Conservation (phyloP, 2,113 vertebrate genomes). For the Pelecanoides urinatrix region DNA sequence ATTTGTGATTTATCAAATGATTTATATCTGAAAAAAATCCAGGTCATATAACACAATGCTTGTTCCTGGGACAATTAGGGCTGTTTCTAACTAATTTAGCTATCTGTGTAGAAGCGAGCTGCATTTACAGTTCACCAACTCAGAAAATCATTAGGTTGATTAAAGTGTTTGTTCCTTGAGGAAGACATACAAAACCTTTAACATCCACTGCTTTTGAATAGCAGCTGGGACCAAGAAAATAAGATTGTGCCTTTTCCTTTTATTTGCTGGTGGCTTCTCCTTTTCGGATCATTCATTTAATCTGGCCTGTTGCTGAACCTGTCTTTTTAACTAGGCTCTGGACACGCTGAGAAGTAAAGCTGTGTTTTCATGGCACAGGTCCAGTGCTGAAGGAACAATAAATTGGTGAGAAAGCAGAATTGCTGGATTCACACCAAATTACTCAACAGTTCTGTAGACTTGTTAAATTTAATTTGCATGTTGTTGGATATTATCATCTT, state of each 20-base stretch:
- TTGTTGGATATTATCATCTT: neutral
- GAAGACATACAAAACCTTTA: neutral
- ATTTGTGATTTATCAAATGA: neutral
- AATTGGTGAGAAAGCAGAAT: slow-evolving; percentile 4
- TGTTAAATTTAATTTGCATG: neutral
- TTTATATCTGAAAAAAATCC: neutral
- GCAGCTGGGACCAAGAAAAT: neutral
- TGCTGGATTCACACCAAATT: slow-evolving; percentile 8
- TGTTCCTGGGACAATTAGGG: neutral
- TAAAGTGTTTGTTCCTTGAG: neutral
- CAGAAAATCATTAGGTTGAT: neutral
- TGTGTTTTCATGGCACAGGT: neutral
- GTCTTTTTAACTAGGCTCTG: neutral
- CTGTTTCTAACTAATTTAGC: neutral
- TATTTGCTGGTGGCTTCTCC: neutral
- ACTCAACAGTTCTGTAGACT: neutral
- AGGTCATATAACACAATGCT: neutral
- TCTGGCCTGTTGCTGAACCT: neutral
- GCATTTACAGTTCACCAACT: neutral
- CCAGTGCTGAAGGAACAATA: slow-evolving; percentile 13
- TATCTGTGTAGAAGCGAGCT: neutral
- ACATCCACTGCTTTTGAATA: neutral
- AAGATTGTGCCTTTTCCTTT: neutral
- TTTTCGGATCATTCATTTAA: neutral
- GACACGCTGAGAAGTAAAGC: neutral